These are phyloP conservation scores for Eublepharis macularius DNA, from an alignment of 2,113 vertebrate genomes.

Conservation along the genomic window DNA sequence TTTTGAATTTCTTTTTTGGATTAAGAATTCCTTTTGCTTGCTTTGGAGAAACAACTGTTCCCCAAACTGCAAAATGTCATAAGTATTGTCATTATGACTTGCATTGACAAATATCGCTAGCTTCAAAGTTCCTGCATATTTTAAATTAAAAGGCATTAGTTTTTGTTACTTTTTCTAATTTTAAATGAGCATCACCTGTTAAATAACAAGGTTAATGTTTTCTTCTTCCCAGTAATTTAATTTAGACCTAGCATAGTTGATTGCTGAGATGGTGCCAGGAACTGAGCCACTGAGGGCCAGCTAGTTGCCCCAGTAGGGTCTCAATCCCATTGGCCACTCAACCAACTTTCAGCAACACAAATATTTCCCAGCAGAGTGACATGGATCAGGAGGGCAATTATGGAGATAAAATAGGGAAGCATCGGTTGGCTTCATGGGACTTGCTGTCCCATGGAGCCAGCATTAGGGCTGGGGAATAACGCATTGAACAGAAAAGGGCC, in stretches of 20 bases:
- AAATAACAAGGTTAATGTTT: neutral
- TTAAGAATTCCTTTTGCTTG: neutral
- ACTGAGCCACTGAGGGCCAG: no score
- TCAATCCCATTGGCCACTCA: no score
- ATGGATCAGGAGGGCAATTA: no score
- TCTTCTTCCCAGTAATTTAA: neutral
- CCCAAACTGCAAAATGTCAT: neutral
- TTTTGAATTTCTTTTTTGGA: no score
- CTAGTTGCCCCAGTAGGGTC: no score
- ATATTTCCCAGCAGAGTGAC: no score
- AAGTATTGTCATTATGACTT: neutral
- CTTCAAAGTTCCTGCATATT: neutral
- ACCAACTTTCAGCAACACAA: no score
- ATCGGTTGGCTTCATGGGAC: no score
- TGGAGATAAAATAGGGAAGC: no score
- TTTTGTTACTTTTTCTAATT: neutral
- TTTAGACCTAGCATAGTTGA: neutral
- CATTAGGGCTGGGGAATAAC: no score
- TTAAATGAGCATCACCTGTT: neutral
- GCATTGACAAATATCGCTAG: neutral
- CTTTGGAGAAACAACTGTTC: neutral
- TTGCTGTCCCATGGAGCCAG: no score
- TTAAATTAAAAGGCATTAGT: neutral
- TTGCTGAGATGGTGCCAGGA: neutral
- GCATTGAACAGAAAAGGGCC: no score